Conservation (phyloP, 1,140 invertebrate genomes). For the Drosophila micromelanica region DNA sequence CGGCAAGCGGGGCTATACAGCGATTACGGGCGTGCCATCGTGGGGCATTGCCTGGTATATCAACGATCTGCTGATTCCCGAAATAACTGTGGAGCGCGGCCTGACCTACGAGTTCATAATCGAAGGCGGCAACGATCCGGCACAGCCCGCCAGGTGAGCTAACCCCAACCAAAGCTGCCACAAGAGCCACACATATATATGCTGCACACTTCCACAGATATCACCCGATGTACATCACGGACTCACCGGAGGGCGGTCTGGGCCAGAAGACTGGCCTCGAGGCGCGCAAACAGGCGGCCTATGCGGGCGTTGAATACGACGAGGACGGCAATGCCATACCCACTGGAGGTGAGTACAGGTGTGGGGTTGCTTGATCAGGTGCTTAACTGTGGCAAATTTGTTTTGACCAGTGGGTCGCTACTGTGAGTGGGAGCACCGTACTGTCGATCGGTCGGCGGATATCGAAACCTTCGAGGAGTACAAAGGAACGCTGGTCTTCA, state of each 20-base stretch:
- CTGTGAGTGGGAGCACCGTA: constrained; percentile 79
- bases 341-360: constrained; percentile 87
- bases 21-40: constrained; percentile 92
- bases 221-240: constrained; percentile 97
- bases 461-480: constrained; percentile 87
- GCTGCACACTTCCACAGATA: constrained; percentile 86
- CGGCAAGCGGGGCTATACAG: constrained; percentile 91
- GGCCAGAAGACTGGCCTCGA: constrained; percentile 90
- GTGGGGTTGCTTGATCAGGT: background rate
- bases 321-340: constrained; percentile 91
- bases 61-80: constrained; percentile 95
- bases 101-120: constrained; percentile 94
- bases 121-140: constrained; percentile 90
- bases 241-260: constrained; percentile 92
- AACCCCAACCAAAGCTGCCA: too few relatives aligned
- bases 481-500: constrained; percentile 89
- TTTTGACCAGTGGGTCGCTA: constrained; percentile 67
- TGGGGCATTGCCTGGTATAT: constrained; percentile 98
- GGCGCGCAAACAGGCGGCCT: constrained; percentile 89
- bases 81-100: constrained; percentile 94
- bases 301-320: constrained; percentile 92
- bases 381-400: background rate
- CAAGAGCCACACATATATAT: background rate
- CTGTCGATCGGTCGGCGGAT: constrained; percentile 70
- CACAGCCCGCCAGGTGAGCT: constrained; percentile 87